Evolutionary conservation across 2,797 vertebrate species (phyloP).

Genomic region (Mormyrus proboscirostris): DNA sequence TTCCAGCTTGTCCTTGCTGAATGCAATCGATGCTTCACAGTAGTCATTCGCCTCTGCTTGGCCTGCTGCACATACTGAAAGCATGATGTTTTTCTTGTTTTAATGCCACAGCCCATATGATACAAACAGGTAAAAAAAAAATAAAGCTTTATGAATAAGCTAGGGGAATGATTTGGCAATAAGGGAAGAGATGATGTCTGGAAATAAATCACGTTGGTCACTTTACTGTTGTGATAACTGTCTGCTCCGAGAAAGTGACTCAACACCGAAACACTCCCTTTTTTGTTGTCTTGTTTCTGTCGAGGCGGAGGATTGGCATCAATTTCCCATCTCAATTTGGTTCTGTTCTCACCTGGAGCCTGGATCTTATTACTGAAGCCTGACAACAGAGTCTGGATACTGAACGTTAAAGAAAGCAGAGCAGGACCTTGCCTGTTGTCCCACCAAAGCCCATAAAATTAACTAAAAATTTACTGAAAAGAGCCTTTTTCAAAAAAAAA

Average conservation of each 20-base stretch:
- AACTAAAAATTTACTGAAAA: not conserved
- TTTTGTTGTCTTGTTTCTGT: not conserved
- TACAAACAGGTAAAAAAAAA: not conserved
- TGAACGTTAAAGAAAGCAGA: not conserved
- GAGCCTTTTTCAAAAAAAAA: not conserved
- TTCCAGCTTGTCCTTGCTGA: not conserved
- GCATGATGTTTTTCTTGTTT: not conserved
- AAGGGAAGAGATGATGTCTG: not conserved
- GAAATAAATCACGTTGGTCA: not conserved
- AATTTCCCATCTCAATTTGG: slow-evolving; percentile 13
- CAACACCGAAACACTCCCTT: not conserved
- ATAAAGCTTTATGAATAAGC: not conserved
- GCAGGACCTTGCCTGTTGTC: not conserved
- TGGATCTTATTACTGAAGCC: not conserved
- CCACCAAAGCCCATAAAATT: not conserved
- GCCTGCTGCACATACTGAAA: not conserved
- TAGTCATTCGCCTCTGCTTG: not conserved
- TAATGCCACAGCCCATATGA: not conserved
- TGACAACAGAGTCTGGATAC: not conserved
- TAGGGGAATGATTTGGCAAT: not conserved
- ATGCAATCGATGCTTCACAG: not conserved
- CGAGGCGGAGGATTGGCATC: not conserved
- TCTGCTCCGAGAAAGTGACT: not conserved
- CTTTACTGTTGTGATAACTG: not conserved
- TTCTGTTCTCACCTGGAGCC: not conserved